Conservation (phyloP, 2,888 invertebrate species). For the Melieria picta region DNA sequence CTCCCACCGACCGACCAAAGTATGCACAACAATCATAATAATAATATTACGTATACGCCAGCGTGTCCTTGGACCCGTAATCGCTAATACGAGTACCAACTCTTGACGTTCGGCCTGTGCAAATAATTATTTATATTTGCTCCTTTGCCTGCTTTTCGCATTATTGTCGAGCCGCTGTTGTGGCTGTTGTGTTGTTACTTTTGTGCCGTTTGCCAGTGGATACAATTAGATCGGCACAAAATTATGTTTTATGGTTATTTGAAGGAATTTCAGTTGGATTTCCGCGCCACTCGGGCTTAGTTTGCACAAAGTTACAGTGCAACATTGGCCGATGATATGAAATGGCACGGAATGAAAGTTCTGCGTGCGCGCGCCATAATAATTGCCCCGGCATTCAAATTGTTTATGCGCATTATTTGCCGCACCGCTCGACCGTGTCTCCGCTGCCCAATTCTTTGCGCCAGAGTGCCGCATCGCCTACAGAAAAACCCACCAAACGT, state of each 20-base stretch:
- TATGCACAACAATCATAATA: no score
- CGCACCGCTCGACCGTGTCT: not conserved
- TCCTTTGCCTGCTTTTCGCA: constrained; percentile 5
- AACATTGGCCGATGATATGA: not conserved
- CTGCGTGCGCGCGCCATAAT: not conserved
- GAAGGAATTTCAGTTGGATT: not conserved
- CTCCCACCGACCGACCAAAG: no score
- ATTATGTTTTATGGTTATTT: constrained; percentile 28
- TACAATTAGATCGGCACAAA: constrained; percentile 27
- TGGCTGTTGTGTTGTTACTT: not conserved
- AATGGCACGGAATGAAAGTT: no score
- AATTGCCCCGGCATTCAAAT: constrained; percentile 27
- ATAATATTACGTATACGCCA: no score
- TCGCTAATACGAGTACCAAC: not conserved
- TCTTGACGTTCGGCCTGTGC: not conserved
- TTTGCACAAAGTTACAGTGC: not conserved
- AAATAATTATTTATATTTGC: not conserved
- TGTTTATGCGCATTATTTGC: constrained; percentile 14
- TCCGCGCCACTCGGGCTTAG: constrained; percentile 12
- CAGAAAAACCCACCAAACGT: no score
- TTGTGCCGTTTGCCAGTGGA: constrained; percentile 10
- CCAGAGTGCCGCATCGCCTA: no score
- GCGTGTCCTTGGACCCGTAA: no score
- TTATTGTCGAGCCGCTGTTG: not conserved
- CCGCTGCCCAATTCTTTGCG: not conserved